A percentile compares a stretch with the other conserved stretches of the same genome.
These are phyloP conservation scores for Eumacrocentrus americanus DNA, from an alignment of 2,888 invertebrate genomes.

Conservation along the genomic window DNA sequence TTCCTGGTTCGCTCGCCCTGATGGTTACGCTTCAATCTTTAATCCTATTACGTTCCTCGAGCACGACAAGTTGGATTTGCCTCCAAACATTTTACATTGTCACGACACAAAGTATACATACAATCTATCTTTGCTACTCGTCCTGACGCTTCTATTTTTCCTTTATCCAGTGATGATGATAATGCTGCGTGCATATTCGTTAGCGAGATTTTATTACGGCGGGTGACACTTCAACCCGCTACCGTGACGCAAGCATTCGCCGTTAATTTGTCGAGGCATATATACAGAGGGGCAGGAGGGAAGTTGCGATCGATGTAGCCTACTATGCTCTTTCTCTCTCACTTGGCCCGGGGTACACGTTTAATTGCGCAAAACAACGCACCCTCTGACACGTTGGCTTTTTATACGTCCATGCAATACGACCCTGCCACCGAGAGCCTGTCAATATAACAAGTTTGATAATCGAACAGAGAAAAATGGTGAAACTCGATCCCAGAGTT, in stretches of 20 bases:
- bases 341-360: slow-evolving; percentile 17
- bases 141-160: neutral
- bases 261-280: slow-evolving; percentile 26
- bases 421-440: neutral
- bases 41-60: neutral
- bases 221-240: slow-evolving; percentile 35
- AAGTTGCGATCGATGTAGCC: slow-evolving; percentile 29
- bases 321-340: slow-evolving; percentile 2
- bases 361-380: slow-evolving; percentile 10
- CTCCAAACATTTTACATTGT: neutral
- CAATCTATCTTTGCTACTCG: neutral
- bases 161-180: neutral
- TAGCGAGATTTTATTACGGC: slow-evolving; percentile 35
- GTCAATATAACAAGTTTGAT: too few species aligned
- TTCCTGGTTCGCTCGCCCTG: too few species aligned
- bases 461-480: too few species aligned
- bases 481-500: too few species aligned
- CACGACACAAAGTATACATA: neutral
- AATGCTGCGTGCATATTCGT: slow-evolving; percentile 15
- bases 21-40: slow-evolving; percentile 11
- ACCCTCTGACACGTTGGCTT: neutral
- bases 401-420: neutral
- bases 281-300: neutral
- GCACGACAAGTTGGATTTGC: neutral
- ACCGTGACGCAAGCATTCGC: slow-evolving; percentile 29